Evolutionary conservation across 2,113 vertebrate genomes (phyloP), one percentile per base, ranked within the genome.

Genomic region (Leiothrix lutea): DNA sequence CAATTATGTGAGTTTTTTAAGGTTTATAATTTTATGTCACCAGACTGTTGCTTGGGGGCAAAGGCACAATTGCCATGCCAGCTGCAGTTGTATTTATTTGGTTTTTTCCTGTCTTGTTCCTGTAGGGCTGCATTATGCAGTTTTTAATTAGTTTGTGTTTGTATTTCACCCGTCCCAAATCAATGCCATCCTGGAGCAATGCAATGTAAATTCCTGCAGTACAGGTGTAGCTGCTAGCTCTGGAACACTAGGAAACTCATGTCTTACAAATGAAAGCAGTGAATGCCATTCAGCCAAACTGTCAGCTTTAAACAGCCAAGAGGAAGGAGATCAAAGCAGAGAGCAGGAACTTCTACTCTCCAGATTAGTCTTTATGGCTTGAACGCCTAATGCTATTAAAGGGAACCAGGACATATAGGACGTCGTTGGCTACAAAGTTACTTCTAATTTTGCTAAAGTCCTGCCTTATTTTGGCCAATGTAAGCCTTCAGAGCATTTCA

Each of bases 91-190:
- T 98, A 95, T 98, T 97, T 98, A 95, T 98, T 98, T 98, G 96
- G 4, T 25, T 75, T 97, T 98, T 97, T 97, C 71, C 95, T 86
- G 73, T 95, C 94, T 94, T 95, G 97, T 97, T 98, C 97, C 98
- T 98, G 98, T 96, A 97, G 98, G 98, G 98, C 95, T 97, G 96
- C 95, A 97, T 98, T 98, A 97, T 98, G 97, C 98, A 97, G 95
- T 96, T 98, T 98, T 98, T 98, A 98, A 98, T 98, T 98, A 98
- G 97, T 98, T 98, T 97, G 98, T 97, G 97, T 97, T 98, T 97
- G 97, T 96, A 95, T 97, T 97, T 98, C 97, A 97, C 97, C 97
- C 97, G 66, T 97, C 97, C 98, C 97, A 97, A 98, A 98, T 98
- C 98, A 98, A 97, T 97, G 98, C 96, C 96, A 97, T 98, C 98